phyloP scores from a whole-genome alignment of 2,888 invertebrate species.

The Ochropacha duplaris region DNA sequence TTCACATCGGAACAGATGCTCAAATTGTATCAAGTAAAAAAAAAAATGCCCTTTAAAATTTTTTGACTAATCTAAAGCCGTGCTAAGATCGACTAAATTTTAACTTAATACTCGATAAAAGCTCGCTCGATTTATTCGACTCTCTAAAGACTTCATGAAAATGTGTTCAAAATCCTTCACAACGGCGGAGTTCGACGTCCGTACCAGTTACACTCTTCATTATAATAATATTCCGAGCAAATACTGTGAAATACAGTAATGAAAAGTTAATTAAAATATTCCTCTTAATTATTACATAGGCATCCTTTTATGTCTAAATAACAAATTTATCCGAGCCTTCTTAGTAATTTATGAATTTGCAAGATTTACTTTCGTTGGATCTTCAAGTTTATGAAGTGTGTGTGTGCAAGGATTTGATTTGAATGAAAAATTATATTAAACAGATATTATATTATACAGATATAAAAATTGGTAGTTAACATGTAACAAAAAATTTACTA shows the following conservation, averaged over 20 bases:
- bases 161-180: neutral
- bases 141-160: neutral
- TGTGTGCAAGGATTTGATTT: too few species aligned
- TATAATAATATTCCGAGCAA: neutral
- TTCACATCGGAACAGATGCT: too few species aligned
- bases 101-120: neutral
- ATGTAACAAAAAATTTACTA: neutral
- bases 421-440: too few species aligned
- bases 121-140: neutral
- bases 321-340: neutral
- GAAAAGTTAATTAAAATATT: constrained; percentile 1
- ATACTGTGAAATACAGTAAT: neutral
- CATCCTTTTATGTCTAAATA: neutral
- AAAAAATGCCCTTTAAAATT: too few species aligned
- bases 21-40: too few species aligned
- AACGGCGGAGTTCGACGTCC: neutral
- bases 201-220: neutral
- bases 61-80: neutral
- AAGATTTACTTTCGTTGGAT: neutral
- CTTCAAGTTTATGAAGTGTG: too few species aligned
- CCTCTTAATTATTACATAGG: neutral
- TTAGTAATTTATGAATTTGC: neutral
- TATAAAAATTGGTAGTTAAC: too few species aligned
- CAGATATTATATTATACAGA: too few species aligned
- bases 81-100: neutral